Evolutionary conservation across 1,140 invertebrate species (phyloP), one percentile per base, ranked within the genome.

Genomic region (Drosophila varians): DNA sequence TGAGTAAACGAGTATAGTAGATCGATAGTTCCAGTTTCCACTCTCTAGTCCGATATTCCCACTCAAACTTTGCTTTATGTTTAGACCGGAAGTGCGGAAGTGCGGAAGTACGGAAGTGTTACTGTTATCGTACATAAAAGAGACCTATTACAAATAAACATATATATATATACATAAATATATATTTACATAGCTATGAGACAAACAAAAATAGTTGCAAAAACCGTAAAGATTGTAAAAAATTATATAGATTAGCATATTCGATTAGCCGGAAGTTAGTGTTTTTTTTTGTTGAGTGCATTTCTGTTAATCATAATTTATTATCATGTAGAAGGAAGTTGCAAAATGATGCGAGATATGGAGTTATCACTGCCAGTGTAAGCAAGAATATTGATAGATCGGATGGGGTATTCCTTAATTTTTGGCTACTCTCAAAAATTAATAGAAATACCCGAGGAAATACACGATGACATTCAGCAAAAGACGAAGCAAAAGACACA

Each of bases 331-430:
- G 43, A 62, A 25, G 11, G 43, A 53, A 5, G 14, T 38, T 38
- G 36, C 14, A 46, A 46, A 11, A 48, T 8, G n/a, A 49, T 14
- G 25, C 60, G 28, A 46, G 21, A 28, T 38, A 70, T 26, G 64
- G 64, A 62, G 57, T 69, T 55, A 80, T 86, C 79, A 84, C 79
- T 84, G 79, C 79, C 79, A 84, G 70, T 75, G 42, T 76, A 64
- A 68, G 38, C 48, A 55, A 76, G 54, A 36, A 60, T 60, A 73
- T 38, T 43, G 68, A 71, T 45, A 49, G 66, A 46, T 14, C 5
- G 57, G 43, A 42, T 53, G n/a, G 52, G 47, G 46, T 31, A 25
- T 66, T 58, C 42, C 12, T 55, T 62, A 28, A 36, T 14, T 62
- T 66, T 66, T 23, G 62, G 19, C 65, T 65, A 14, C 25, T 16